phyloP scores from a whole-genome alignment of 2,888 invertebrate species.

The Lepas anatifera region DNA sequence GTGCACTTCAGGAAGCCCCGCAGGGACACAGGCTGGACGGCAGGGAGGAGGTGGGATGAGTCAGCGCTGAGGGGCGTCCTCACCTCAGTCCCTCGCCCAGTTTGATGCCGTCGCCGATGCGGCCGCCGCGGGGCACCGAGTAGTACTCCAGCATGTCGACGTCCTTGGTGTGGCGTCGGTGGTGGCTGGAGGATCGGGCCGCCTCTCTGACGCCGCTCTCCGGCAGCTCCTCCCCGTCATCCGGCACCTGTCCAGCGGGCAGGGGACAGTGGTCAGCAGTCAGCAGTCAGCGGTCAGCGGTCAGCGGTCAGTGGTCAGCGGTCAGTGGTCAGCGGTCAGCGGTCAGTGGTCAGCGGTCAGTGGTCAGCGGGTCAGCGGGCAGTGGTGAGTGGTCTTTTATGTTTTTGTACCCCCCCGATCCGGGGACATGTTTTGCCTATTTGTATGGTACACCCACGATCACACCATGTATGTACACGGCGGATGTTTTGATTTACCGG shows the following conservation, averaged over 20 bases:
- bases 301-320: neutral
- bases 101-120: conserved; percentile 62
- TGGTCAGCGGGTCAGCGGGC: no score
- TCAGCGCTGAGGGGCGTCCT: neutral
- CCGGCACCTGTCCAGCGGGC: conserved; percentile 25
- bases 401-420: no score
- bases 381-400: no score
- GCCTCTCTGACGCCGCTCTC: conserved; percentile 29
- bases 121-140: conserved; percentile 29
- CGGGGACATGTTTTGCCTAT: no score
- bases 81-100: conserved; percentile 22
- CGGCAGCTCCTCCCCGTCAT: conserved; percentile 46
- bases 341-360: no score
- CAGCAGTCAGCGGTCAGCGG: neutral
- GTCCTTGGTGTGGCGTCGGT: conserved; percentile 56
- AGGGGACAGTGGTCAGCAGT: neutral
- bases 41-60: no score
- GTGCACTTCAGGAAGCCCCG: no score
- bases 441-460: no score
- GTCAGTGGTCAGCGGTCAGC: neutral
- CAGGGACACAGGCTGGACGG: no score
- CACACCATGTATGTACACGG: no score
- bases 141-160: conserved; percentile 64
- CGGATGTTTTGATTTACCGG: no score
- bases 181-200: conserved; percentile 21